phyloP scores from a whole-genome alignment of 2,797 vertebrate genomes.

The Peromyscus attwateri region DNA sequence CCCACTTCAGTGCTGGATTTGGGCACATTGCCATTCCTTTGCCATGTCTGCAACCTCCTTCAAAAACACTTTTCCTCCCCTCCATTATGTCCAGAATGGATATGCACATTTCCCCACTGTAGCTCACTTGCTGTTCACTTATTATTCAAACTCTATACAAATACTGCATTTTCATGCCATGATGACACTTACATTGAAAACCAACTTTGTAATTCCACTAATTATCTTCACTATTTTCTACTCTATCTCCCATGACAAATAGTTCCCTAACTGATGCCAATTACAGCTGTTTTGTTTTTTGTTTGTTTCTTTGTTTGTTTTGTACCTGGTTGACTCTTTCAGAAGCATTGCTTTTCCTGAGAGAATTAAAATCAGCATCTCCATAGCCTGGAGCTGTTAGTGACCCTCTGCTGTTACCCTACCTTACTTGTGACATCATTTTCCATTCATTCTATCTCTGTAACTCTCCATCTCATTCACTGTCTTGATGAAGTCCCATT shows the following conservation, averaged over 20 bases:
- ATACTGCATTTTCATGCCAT: neutral
- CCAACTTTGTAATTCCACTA: neutral
- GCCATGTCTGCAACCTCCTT: neutral
- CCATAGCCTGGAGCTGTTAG: neutral
- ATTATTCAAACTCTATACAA: neutral
- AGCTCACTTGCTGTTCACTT: neutral
- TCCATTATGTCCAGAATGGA: neutral
- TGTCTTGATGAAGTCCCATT: neutral
- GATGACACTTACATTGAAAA: neutral
- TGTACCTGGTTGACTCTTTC: neutral
- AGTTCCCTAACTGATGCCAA: neutral
- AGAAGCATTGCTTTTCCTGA: neutral
- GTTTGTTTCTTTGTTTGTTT: neutral
- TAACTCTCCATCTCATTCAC: neutral
- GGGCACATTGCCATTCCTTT: neutral
- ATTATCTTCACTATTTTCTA: neutral
- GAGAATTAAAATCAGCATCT: slow-evolving; percentile 12
- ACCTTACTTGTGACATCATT: neutral
- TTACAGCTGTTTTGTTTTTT: neutral
- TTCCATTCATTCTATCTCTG: neutral
- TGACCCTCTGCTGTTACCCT: neutral
- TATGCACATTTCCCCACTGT: neutral
- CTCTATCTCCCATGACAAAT: neutral
- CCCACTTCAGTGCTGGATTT: neutral
- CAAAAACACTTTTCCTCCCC: neutral